Conservation (phyloP, 2,797 vertebrate species). For the Sebastes steindachneri region DNA sequence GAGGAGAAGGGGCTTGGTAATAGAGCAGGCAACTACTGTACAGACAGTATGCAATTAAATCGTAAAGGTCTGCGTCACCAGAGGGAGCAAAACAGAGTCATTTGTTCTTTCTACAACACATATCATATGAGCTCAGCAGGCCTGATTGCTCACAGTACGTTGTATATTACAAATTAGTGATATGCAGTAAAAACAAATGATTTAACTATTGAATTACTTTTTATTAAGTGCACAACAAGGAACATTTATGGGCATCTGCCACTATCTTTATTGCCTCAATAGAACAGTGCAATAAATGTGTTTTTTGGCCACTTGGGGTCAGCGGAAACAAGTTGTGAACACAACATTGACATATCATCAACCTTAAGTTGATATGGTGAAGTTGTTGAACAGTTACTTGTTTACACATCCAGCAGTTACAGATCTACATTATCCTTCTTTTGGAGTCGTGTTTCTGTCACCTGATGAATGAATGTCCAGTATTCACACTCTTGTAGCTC, state of each 20-base stretch:
- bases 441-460: neutral
- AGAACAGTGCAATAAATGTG: neutral
- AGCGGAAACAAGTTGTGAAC: neutral
- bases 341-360: neutral
- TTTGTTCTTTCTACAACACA: neutral
- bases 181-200: neutral
- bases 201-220: slow-evolving; percentile 5
- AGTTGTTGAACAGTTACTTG: neutral
- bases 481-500: neutral
- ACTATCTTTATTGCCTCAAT: neutral
- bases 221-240: neutral
- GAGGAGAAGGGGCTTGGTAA: neutral
- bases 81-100: neutral
- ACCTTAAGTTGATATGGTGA: neutral
- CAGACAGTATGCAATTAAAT: slow-evolving; percentile 41
- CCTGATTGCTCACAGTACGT: neutral
- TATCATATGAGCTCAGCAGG: neutral
- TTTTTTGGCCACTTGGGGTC: neutral
- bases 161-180: neutral
- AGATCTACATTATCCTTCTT: neutral
- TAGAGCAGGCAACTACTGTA: slow-evolving; percentile 11
- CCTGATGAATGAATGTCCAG: neutral
- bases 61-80: neutral
- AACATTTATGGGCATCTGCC: neutral
- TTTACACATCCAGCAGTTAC: neutral